Base-by-base conservation (phyloP, 1,140 invertebrate species). In the Pinna nobilis region DNA sequence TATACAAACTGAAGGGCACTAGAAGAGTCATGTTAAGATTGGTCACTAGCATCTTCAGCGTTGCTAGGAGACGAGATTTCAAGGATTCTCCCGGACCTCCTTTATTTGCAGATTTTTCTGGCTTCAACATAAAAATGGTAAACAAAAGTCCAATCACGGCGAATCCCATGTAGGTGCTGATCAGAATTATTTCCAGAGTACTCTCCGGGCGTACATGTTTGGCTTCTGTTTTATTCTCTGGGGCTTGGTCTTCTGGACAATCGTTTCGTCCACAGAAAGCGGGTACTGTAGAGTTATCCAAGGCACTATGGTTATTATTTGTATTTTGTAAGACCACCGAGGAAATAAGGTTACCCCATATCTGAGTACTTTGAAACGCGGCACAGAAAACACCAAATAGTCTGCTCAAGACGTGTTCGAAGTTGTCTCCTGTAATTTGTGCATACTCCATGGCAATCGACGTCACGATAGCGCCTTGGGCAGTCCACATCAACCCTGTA, bases 361-460 rank as follows among this genome's bases (percentile, higher is more conserved):
- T 66, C 49, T 84, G 82, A 15, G 82, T 81, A 44, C 75, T 84
- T 41, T 82, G 80, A 28, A 82, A 80, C 1, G 79, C 75, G 60
- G 80, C 82, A 51, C 74, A 78, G 60, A 85, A 85, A 32, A 84
- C 77, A 37, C 83, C 82, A 55, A 82, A 84, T 32, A 85, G 78
- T 37, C 66, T 71, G 53, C 77, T 82, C 7, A 85, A 37, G n/a
- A 81, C 64, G 23, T 39, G 23, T 37, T 81, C 79, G 13, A 79
- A 50, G 0, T 50, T 25, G 57, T 78, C 78, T 18, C 61, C 65
- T 6, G 69, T 76, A 20, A 78, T 63, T 32, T 74, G 35, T 15
- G 80, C 74, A 65, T 83, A 83, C 23, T 79, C 71, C 32, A 80
- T 37, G 1, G 81, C 78, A 6, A 78, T 75, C 3, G 71, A 77